A percentile compares a stretch with the other conserved stretches of the same genome.
Conservation (phyloP, 2,113 vertebrate genomes). For the Tupaia tana region DNA sequence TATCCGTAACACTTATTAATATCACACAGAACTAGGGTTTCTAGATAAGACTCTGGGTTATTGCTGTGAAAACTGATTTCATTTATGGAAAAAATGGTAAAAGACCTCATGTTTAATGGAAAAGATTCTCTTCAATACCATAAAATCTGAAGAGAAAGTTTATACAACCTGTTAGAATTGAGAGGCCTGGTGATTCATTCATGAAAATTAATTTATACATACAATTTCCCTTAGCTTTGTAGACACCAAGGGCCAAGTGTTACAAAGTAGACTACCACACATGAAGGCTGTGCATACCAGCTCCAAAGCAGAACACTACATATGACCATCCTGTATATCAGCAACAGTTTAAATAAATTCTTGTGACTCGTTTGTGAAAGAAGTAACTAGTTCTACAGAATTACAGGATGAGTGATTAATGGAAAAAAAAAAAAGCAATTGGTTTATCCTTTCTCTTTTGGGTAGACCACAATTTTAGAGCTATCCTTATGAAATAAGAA, state of each 20-base stretch:
- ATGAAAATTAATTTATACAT: not conserved
- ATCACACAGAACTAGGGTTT: not conserved
- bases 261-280: not conserved
- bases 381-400: conserved; percentile 42
- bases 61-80: not conserved
- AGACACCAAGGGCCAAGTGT: not conserved
- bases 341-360: not conserved
- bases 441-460: conserved; percentile 13
- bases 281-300: not conserved
- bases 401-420: not conserved
- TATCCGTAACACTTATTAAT: not conserved
- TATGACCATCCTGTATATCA: not conserved
- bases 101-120: not conserved
- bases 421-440: conserved; percentile 45
- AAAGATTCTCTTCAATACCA: not conserved
- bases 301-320: not conserved
- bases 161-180: not conserved
- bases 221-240: not conserved
- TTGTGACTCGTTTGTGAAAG: conserved; percentile 28
- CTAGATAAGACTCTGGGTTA: not conserved
- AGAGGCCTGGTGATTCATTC: not conserved
- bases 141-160: not conserved
- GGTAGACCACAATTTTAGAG: not conserved
- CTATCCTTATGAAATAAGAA: not conserved
- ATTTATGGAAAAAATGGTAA: conserved; percentile 4